Conservation (phyloP, 1,140 invertebrate genomes). For the Hycleus cichorii region DNA sequence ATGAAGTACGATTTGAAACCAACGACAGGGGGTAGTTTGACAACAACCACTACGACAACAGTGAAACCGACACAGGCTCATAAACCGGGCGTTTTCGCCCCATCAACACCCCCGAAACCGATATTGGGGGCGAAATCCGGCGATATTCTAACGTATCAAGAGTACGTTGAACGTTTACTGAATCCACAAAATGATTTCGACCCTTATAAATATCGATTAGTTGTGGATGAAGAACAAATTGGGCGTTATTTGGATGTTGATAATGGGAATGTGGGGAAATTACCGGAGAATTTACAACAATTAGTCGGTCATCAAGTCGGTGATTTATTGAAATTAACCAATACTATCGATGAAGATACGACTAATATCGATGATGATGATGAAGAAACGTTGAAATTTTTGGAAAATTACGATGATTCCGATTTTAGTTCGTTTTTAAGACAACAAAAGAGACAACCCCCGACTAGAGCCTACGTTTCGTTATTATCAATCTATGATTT, state of each 20-base stretch:
- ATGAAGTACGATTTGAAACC: slow-evolving; percentile 48
- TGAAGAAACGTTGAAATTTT: slow-evolving; percentile 24
- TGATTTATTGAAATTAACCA: slow-evolving; percentile 24
- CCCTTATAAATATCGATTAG: slow-evolving; percentile 20
- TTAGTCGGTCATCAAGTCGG: slow-evolving; percentile 29
- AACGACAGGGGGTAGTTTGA: slow-evolving; percentile 23
- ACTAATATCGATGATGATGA: slow-evolving; percentile 13
- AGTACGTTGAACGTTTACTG: slow-evolving; percentile 21
- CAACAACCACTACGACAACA: slow-evolving; percentile 32
- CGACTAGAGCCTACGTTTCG: slow-evolving; percentile 41
- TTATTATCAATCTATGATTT: slow-evolving; percentile 49
- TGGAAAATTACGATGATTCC: slow-evolving; percentile 32
- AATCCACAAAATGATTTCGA: slow-evolving; percentile 25
- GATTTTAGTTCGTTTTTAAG: slow-evolving; percentile 21
- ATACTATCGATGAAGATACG: slow-evolving; percentile 14
- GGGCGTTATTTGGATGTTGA: slow-evolving; percentile 9
- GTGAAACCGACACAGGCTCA: slow-evolving; percentile 42
- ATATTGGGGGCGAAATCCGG: no score
- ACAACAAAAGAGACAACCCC: slow-evolving; percentile 31
- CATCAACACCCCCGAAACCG: slow-evolving; percentile 41
- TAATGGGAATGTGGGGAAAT: not conserved
- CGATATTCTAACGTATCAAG: not conserved
- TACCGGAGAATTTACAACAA: slow-evolving; percentile 17
- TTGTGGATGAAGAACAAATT: not conserved
- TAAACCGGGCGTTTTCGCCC: slow-evolving; percentile 47